These are phyloP conservation scores for Clarias platycephalus DNA, from an alignment of 2,797 vertebrate genomes.

Conservation along the genomic window DNA sequence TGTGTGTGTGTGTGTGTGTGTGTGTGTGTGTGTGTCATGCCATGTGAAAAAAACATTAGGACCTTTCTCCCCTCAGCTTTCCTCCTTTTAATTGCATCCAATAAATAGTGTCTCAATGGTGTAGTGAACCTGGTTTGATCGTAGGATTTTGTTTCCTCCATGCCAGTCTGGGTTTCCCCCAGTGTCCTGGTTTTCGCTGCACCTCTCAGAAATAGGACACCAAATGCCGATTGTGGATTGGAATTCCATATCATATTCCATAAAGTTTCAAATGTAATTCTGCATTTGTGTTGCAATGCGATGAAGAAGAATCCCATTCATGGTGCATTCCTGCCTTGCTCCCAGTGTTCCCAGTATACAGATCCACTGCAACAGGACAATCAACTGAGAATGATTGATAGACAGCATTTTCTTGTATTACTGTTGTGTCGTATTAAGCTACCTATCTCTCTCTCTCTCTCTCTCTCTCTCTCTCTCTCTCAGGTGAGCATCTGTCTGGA, in stretches of 20 bases:
- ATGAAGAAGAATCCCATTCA: neutral
- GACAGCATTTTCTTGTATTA: neutral
- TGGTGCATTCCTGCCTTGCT: neutral
- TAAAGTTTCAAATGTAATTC: neutral
- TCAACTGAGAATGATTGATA: neutral
- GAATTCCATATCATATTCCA: neutral
- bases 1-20: neutral
- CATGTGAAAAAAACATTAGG: neutral
- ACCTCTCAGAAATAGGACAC: neutral
- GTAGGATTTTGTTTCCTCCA: neutral
- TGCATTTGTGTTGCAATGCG: neutral
- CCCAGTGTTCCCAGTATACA: neutral
- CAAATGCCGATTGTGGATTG: neutral
- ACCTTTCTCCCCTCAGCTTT: neutral
- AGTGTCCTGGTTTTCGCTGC: neutral
- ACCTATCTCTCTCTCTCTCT: neutral
- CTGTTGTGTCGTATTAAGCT: neutral
- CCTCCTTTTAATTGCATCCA: neutral
- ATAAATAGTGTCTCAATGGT: neutral
- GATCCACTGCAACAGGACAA: neutral
- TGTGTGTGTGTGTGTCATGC: neutral
- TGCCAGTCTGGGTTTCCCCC: neutral
- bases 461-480: slow-evolving; percentile 7
- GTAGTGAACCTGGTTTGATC: neutral
- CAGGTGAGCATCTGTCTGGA: slow-evolving; percentile 99